Evolutionary conservation across 2,797 vertebrate genomes (phyloP).

Genomic region (Kryptolebias ocellatus): DNA sequence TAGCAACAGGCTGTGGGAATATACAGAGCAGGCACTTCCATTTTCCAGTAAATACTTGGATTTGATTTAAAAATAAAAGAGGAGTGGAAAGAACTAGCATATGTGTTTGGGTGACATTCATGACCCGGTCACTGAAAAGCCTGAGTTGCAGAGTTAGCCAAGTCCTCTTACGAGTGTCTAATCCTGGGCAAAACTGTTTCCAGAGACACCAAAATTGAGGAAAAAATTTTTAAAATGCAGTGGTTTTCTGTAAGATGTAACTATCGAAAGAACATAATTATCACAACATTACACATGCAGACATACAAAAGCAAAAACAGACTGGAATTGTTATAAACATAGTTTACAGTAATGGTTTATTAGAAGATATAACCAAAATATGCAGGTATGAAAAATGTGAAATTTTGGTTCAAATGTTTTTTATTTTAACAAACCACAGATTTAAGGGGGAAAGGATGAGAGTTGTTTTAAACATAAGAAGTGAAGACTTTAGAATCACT

Average conservation of each 20-base stretch:
- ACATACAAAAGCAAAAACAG: neutral
- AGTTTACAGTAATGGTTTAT: neutral
- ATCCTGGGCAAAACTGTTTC: neutral
- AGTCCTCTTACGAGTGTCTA: neutral
- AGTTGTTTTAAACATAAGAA: neutral
- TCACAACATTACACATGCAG: neutral
- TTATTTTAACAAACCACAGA: too few species aligned
- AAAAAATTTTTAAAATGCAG: neutral
- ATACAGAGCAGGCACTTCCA: constrained; percentile 35
- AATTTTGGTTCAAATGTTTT: neutral
- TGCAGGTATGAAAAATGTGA: neutral
- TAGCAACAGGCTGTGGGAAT: constrained; percentile 25
- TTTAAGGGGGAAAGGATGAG: neutral
- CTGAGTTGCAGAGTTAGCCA: neutral
- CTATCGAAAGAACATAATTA: neutral
- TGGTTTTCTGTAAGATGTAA: neutral
- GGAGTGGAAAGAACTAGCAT: constrained; percentile 1
- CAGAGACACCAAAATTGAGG: neutral
- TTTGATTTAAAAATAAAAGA: constrained; percentile 23
- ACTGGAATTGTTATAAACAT: neutral
- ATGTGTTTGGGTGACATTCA: neutral
- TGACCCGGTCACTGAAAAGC: constrained; percentile 7
- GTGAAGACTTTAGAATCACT: neutral
- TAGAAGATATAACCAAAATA: neutral
- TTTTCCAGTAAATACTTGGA: constrained; percentile 23